These are phyloP conservation scores for Pithys albifrons DNA, from an alignment of 2,113 vertebrate species.

Conservation along the genomic window DNA sequence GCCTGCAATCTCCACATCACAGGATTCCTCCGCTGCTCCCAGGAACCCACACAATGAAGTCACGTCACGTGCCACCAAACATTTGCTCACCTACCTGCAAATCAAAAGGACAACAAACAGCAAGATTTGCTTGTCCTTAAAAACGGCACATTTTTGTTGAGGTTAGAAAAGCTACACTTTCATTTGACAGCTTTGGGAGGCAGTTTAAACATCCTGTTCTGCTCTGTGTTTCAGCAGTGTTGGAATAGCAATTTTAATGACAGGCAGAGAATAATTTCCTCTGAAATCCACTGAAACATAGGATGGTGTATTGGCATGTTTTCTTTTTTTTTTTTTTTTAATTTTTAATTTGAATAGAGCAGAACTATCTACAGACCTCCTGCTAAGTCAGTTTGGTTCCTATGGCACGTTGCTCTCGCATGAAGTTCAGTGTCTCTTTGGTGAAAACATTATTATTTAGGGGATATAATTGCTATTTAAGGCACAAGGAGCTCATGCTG, in stretches of 20 bases:
- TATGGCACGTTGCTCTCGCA: conserved; percentile 16
- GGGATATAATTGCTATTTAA: conserved; percentile 33
- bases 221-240: background rate
- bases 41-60: background rate
- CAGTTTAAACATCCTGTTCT: background rate
- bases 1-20: background rate
- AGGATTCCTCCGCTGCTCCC: conserved; percentile 37
- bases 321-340: background rate
- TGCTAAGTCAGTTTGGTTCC: conserved; percentile 41
- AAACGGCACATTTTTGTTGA: background rate
- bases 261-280: background rate
- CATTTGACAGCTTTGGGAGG: conserved; percentile 18
- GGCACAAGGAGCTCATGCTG: conserved; percentile 8
- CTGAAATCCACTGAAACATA: background rate
- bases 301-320: background rate
- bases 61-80: background rate
- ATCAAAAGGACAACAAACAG: conserved; percentile 24
- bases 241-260: background rate
- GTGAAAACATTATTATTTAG: conserved; percentile 33
- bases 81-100: conserved; percentile 25
- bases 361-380: conserved; percentile 22
- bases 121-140: background rate
- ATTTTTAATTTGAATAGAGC: background rate
- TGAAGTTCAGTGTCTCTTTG: conserved; percentile 25
- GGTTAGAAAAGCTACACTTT: conserved; percentile 27